Conservation (phyloP, 2,113 vertebrate genomes). For the Dasyornis broadbenti region DNA sequence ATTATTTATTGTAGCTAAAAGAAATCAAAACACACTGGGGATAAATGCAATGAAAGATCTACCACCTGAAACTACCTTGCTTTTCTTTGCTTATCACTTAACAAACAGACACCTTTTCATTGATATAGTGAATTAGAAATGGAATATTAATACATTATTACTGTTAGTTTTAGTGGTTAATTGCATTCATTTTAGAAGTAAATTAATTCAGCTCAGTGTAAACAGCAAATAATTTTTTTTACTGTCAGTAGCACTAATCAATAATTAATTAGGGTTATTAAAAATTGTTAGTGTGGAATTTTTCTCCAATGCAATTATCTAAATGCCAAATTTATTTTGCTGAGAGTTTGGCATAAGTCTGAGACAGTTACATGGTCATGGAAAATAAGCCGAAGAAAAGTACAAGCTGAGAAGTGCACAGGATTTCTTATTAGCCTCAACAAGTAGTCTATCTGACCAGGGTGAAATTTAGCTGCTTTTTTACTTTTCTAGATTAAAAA, state of each 20-base stretch:
- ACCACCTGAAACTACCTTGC: neutral
- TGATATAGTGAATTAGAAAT: neutral
- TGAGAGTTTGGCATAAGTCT: neutral
- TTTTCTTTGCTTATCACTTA: neutral
- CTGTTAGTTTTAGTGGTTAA: neutral
- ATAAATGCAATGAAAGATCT: neutral
- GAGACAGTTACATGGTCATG: neutral
- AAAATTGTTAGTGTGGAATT: neutral
- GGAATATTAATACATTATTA: neutral
- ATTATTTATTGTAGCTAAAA: neutral
- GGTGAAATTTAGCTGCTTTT: slow-evolving; percentile 2
- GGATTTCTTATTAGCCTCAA: neutral
- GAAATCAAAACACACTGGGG: neutral
- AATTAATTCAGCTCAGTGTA: slow-evolving; percentile 21
- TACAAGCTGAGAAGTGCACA: slow-evolving; percentile 31
- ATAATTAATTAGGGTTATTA: slow-evolving; percentile 13
- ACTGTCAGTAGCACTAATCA: slow-evolving; percentile 16
- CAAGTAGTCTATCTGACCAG: neutral
- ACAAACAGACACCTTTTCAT: neutral
- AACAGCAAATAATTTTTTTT: slow-evolving; percentile 26
- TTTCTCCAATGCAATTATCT: neutral
- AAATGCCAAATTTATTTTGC: slow-evolving; percentile 23
- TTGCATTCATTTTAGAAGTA: neutral
- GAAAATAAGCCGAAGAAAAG: slow-evolving; percentile 19
- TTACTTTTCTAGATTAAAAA: slow-evolving; percentile 10